phyloP scores from a whole-genome alignment of 2,797 vertebrate species.

The Pipistrellus nathusii region DNA sequence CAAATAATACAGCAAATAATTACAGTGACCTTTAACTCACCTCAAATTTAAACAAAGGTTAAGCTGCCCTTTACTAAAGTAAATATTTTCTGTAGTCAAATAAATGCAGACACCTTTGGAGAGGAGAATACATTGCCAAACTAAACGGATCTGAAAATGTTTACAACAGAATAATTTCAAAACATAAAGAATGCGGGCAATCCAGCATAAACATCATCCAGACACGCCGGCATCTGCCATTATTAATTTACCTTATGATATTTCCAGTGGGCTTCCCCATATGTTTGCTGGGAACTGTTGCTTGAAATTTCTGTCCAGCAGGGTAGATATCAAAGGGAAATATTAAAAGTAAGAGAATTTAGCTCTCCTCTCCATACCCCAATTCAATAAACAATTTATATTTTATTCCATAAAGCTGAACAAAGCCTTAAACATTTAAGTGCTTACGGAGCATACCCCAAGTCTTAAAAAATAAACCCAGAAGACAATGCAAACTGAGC shows the following conservation, averaged over 20 bases:
- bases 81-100: conserved; percentile 89
- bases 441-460: conserved; percentile 84
- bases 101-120: conserved; percentile 88
- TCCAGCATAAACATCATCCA: conserved; percentile 88
- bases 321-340: conserved; percentile 90
- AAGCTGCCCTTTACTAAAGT: conserved; percentile 90
- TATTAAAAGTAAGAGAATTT: conserved; percentile 88
- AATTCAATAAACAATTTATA: conserved; percentile 92
- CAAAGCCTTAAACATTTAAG: conserved; percentile 81
- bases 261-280: conserved; percentile 91
- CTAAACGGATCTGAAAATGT: conserved; percentile 86
- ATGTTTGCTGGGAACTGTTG: conserved; percentile 91
- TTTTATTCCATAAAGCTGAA: conserved; percentile 88
- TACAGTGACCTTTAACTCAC: conserved; percentile 88
- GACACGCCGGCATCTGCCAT: conserved; percentile 91
- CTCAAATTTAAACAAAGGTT: conserved; percentile 91
- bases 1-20: conserved; percentile 90
- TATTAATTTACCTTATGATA: conserved; percentile 93
- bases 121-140: conserved; percentile 85
- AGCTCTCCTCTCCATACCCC: conserved; percentile 76
- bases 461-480: conserved; percentile 88
- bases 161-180: conserved; percentile 85
- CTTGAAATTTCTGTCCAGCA: conserved; percentile 90
- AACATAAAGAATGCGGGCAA: conserved; percentile 83
- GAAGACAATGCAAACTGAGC: conserved; percentile 81